phyloP scores from a whole-genome alignment of 2,888 invertebrate species.

The Spicauda simplicius region DNA sequence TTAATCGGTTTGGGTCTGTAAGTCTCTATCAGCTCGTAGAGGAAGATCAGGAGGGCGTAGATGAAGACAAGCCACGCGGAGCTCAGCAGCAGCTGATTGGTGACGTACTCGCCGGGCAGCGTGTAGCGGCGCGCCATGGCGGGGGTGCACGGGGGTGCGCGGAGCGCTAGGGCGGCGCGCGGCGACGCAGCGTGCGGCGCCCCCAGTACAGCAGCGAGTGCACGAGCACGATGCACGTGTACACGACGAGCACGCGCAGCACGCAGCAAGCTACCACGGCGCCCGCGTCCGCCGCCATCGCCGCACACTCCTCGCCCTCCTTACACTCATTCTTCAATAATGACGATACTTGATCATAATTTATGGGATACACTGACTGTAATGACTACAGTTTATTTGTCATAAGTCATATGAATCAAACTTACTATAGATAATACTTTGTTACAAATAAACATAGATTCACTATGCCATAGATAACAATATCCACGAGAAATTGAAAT shows the following conservation, averaged over 20 bases:
- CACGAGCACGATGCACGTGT: conserved; percentile 58
- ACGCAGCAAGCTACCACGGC: conserved; percentile 48
- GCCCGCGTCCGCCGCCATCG: conserved; percentile 36
- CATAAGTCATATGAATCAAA: too few species aligned
- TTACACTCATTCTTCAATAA: background rate
- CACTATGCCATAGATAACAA: too few species aligned
- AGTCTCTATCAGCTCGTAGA: conserved; percentile 61
- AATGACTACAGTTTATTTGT: background rate
- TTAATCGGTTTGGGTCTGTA: conserved; percentile 52
- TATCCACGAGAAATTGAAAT: too few species aligned
- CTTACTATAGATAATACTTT: too few species aligned
- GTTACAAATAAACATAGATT: too few species aligned
- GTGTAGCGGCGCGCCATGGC: conserved; percentile 34
- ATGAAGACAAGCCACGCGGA: conserved; percentile 54
- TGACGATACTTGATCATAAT: background rate
- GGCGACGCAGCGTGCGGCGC: conserved; percentile 51
- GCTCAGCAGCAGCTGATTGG: conserved; percentile 47
- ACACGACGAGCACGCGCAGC: conserved; percentile 57
- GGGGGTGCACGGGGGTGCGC: too few species aligned
- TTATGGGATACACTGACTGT: background rate
- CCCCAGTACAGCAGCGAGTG: conserved; percentile 65
- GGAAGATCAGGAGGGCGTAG: conserved; percentile 57
- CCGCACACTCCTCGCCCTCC: background rate
- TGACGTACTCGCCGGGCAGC: conserved; percentile 50
- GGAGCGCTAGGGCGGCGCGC: conserved; percentile 16